phyloP scores from a whole-genome alignment of 2,113 vertebrate species.

The Rostratula benghalensis region DNA sequence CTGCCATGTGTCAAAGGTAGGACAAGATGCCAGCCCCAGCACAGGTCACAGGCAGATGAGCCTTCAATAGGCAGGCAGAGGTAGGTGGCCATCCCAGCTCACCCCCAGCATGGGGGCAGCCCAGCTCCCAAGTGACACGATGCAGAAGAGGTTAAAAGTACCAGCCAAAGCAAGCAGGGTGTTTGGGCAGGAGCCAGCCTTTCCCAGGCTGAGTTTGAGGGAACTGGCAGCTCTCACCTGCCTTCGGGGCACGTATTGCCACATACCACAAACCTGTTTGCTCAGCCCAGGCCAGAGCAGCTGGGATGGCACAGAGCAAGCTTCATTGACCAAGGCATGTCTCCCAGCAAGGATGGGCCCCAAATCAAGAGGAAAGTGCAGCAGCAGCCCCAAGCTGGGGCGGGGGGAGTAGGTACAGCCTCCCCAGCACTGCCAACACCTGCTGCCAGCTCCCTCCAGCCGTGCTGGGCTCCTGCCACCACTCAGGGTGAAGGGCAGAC shows the following conservation, averaged over 20 bases:
- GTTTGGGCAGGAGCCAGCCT: background rate
- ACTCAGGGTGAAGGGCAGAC: accelerated
- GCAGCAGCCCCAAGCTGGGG: background rate
- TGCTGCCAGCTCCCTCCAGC: background rate
- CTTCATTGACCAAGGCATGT: background rate
- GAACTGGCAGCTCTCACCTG: slow-evolving; percentile 3
- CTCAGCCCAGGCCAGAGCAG: background rate
- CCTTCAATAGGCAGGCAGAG: background rate
- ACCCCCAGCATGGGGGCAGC: accelerated
- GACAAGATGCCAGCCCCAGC: background rate
- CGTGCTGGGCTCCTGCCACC: background rate
- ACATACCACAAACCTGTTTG: slow-evolving; percentile 11
- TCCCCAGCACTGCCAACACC: background rate
- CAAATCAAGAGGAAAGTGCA: background rate
- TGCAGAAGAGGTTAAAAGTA: background rate
- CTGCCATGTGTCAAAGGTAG: background rate
- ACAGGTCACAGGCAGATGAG: background rate
- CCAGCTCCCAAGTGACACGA: background rate
- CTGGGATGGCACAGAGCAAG: background rate
- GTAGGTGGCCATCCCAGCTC: background rate
- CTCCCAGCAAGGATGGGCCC: background rate
- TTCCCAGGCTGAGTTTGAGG: background rate
- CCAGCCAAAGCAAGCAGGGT: background rate
- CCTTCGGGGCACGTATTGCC: background rate
- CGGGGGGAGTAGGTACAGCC: background rate